phyloP scores from a whole-genome alignment of 2,113 vertebrate species.

The Melanerpes aurifrons region DNA sequence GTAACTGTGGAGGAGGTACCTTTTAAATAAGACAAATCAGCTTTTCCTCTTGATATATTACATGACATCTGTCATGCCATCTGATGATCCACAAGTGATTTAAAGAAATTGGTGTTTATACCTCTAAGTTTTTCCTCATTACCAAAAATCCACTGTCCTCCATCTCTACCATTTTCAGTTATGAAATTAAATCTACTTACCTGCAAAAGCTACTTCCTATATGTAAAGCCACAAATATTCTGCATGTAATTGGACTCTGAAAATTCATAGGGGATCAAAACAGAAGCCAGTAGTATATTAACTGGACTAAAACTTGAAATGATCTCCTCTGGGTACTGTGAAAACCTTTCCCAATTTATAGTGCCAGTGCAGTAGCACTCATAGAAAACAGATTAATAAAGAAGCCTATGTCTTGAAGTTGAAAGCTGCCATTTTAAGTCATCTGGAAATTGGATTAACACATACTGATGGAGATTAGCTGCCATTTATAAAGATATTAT shows the following conservation, averaged over 20 bases:
- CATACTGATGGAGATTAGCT: neutral
- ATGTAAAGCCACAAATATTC: neutral
- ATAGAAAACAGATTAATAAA: neutral
- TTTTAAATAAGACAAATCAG: neutral
- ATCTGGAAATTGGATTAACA: neutral
- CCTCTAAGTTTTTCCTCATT: neutral
- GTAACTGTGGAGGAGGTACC: neutral
- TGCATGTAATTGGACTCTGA: neutral
- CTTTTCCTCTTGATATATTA: neutral
- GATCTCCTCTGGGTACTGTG: neutral
- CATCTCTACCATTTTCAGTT: neutral
- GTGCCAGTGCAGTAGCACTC: neutral
- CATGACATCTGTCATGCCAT: neutral
- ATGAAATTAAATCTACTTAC: neutral
- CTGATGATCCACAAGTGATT: neutral
- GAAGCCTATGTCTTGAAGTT: neutral
- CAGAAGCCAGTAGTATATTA: neutral
- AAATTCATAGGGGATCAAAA: neutral
- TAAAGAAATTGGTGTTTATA: neutral
- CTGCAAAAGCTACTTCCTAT: neutral
- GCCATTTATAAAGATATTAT: neutral
- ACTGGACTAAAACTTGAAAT: neutral
- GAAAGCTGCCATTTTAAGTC: neutral
- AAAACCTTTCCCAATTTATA: neutral
- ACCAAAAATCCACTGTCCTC: slow-evolving; percentile 31